Evolutionary conservation across 2,888 invertebrate species (phyloP), one percentile per base, ranked within the genome.

Genomic region (Ariolimax columbianus): DNA sequence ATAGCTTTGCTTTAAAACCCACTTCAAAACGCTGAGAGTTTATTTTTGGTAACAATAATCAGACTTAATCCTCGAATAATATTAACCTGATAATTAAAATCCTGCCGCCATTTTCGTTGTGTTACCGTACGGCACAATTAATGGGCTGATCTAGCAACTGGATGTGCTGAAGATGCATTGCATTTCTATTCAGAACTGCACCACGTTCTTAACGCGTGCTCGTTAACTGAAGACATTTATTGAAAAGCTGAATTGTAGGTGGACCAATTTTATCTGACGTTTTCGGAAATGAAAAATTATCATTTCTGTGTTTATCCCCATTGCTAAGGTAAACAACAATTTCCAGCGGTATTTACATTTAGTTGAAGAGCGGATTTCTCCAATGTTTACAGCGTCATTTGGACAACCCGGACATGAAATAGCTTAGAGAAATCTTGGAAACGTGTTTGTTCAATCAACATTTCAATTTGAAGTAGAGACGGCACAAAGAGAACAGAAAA

Each of bases 191-290:
- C n/a, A 59, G 23, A 26, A 59, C 47, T 47, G 47, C 14, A 47
- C 6, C 47, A 47, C 47, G 14, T 47, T 47, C 47, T 47, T 47
- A 47, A 14, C 47, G 47, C 9, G 47, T 47, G 47, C 47, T 47
- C 14, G 47, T 47, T 47, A 47, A 14, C 47, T 6, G 47, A 47
- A 47, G 9, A 47, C 6, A 9, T 47, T 47, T 47, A n/a, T 59
- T 26, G 59, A n/a, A 26, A 26, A 59, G 14, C 19, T 19, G n/a
- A 19, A n/a, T 59, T 59, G 17, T 26, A 59, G n/a, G 59, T 23
- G 59, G 59, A n/a, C 19, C 59, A 59, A 59, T 59, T 59, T 59
- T 59, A n/a, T 59, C 59, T 59, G 59, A 59, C 59, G 59, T 59
- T 59, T 59, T 17, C 26, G 19, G 59, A n/a, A 59, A n/a, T n/a